Conservation (phyloP, 1,140 invertebrate species). For the Papilio polyxenes region DNA sequence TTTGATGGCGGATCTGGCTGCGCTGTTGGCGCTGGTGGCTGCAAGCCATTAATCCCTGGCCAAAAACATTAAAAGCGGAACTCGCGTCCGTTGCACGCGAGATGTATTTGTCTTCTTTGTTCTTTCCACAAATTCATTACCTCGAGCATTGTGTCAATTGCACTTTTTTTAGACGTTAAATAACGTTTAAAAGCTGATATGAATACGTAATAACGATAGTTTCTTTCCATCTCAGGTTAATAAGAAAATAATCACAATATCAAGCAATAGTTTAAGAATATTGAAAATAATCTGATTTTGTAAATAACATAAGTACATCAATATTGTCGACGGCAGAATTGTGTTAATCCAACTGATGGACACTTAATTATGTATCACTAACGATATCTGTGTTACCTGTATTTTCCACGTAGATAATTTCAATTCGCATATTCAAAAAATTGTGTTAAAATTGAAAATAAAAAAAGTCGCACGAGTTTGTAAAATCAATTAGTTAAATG, state of each 20-base stretch:
- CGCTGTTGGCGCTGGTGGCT: neutral
- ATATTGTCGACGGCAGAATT: no score
- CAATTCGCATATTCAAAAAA: neutral
- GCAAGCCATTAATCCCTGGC: neutral
- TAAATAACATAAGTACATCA: no score
- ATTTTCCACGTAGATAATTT: neutral
- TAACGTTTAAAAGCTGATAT: neutral
- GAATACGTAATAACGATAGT: neutral
- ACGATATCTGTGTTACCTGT: neutral
- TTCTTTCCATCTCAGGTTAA: no score
- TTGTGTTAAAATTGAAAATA: constrained; percentile 1
- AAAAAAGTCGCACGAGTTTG: constrained; percentile 15
- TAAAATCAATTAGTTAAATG: constrained; percentile 38
- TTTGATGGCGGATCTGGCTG: neutral
- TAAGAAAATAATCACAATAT: no score
- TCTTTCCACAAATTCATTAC: neutral
- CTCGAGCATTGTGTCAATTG: neutral
- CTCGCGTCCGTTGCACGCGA: neutral
- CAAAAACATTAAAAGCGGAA: constrained; percentile 3
- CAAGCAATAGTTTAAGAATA: no score
- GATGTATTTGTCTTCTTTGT: neutral
- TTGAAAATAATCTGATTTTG: no score
- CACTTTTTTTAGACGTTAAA: neutral
- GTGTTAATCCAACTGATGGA: no score
- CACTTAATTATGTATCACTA: no score